A percentile compares a stretch with the other conserved stretches of the same genome.
phyloP scores from a whole-genome alignment of 1,140 invertebrate genomes.

The Ridgeia piscesae region DNA sequence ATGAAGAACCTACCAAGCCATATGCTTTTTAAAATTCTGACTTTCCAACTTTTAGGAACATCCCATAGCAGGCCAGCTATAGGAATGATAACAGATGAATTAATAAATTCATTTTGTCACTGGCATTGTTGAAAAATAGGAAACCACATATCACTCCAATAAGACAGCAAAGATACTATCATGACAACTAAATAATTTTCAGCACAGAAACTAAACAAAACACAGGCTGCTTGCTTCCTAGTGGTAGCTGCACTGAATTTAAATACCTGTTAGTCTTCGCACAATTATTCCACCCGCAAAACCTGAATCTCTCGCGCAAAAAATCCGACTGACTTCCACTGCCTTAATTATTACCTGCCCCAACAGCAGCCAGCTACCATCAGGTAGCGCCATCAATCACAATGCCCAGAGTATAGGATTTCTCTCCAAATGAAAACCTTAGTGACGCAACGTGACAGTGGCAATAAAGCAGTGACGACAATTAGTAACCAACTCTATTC shows the following conservation, averaged over 20 bases:
- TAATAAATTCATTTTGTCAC: too few species aligned
- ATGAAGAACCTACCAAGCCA: too few species aligned
- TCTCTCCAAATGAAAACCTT: not conserved
- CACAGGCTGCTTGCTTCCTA: too few species aligned
- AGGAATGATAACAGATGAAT: too few species aligned
- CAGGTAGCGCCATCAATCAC: not conserved
- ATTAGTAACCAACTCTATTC: not conserved
- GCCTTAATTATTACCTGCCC: constrained; percentile 4
- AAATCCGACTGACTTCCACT: not conserved
- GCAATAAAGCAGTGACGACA: not conserved
- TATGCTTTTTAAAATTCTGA: too few species aligned
- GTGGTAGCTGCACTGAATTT: not conserved
- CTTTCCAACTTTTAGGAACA: too few species aligned
- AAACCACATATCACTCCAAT: not conserved
- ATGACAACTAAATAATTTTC: not conserved
- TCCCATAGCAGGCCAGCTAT: too few species aligned
- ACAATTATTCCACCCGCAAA: not conserved
- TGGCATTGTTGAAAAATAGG: not conserved
- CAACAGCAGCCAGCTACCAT: not conserved
- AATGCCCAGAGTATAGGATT: not conserved
- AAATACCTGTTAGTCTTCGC: not conserved
- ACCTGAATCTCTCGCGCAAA: not conserved
- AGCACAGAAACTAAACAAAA: not conserved
- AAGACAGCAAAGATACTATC: not conserved
- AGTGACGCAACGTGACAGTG: not conserved